A percentile compares a stretch with the other conserved stretches of the same genome.
These are phyloP conservation scores for Umimayanthus chanpuru DNA, from an alignment of 92 coral and sea anemone species.

Conservation along the genomic window DNA sequence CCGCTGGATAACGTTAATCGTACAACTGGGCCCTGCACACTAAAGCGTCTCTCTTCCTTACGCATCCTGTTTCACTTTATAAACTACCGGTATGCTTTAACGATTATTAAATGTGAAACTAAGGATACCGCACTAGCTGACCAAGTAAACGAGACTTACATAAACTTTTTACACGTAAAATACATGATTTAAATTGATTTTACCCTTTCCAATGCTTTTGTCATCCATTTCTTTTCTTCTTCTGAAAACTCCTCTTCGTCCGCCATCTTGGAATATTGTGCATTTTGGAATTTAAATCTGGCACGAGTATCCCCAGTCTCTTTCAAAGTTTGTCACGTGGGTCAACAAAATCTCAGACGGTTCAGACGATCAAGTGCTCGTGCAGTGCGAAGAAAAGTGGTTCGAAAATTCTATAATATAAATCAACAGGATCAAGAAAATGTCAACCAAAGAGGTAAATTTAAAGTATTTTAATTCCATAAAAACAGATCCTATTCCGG, in stretches of 20 bases:
- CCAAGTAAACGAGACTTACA: neutral
- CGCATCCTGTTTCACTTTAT: too few species aligned
- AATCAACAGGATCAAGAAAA: neutral
- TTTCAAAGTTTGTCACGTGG: neutral
- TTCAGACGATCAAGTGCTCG: neutral
- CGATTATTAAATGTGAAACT: neutral
- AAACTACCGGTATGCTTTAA: too few species aligned
- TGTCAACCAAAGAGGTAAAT: conserved; percentile 8
- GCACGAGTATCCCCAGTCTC: conserved; percentile 37
- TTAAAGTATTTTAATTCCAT: neutral
- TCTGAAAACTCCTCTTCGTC: conserved; percentile 21
- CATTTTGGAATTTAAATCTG: conserved; percentile 6
- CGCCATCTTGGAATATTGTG: conserved; percentile 21
- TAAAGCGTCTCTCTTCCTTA: too few species aligned
- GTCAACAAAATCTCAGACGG: neutral
- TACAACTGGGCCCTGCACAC: too few species aligned
- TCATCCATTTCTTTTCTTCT: conserved; percentile 36
- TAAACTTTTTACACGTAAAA: neutral
- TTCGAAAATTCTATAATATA: too few species aligned
- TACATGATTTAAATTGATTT: neutral
- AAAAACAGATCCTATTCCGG: neutral
- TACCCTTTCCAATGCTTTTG: conserved; percentile 38
- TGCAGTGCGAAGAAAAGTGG: too few species aligned
- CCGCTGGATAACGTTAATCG: too few species aligned
- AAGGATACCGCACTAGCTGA: neutral